Evolutionary conservation across 1,140 invertebrate species (phyloP), one percentile per base, ranked within the genome.

Genomic region (Marisa cornuarietis): DNA sequence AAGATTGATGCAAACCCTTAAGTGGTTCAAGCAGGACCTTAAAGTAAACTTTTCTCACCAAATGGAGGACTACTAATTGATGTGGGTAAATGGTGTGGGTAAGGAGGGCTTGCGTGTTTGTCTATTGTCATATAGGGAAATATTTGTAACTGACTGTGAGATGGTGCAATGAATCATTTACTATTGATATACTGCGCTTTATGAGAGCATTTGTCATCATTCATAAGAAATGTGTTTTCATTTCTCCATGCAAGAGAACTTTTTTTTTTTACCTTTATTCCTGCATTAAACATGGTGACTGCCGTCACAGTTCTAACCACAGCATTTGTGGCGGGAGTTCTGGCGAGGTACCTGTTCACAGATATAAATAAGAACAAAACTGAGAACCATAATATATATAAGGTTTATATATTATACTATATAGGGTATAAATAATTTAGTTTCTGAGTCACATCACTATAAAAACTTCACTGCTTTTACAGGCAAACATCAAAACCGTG

Each of bases 271-370:
- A 90, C 89, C 88, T 93, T 93, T n/a, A 92, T 85, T 42, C 93
- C 93, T 74, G 92, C 92, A 73, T 92, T 84, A 80, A 94, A 90
- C 80, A 92, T 91, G 13, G 93, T 94, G 10, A 93, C 91, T 26
- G 93, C 91, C 42, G 92, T 93, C 10, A 93, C 93, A 6, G 93
- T 93, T 80, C 93, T 87, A 9, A 93, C 84, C 0, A 93, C 79
- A 20, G 92, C 90, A 87, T 92, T 92, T 7, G 90, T 90, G 4
- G 86, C 63, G 18, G 92, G 90, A 61, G 89, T 90, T 51, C 31
- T 63, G 8, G 90, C 89, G 87, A 93, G 84, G n/a, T 91, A 76
- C 82, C 86, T 86, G 76, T 82, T 87, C 78, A 92, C 69, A 49
- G 58, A 65, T 20, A 51, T 42, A 26, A 71, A 61, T 76, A 0